These are phyloP conservation scores for Eugnorisma glareosa DNA, from an alignment of 2,888 invertebrate species.

Conservation along the genomic window DNA sequence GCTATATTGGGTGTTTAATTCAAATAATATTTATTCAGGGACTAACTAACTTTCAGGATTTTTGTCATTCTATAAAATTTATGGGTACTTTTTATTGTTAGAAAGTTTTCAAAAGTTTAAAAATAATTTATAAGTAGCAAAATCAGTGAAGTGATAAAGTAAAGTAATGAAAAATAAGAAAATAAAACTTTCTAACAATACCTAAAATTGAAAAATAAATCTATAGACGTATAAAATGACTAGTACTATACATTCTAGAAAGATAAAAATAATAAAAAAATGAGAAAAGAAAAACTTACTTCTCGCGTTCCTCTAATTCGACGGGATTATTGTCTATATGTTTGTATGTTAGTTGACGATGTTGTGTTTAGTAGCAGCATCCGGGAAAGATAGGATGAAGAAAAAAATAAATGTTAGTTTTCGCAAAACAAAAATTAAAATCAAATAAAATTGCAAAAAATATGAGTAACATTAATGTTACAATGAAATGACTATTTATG, in stretches of 20 bases:
- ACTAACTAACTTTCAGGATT: slow-evolving; percentile 27
- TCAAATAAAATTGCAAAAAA: slow-evolving; percentile 36
- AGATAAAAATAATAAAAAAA: slow-evolving; percentile 58
- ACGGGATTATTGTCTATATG: slow-evolving; percentile 94
- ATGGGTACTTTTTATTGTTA: slow-evolving; percentile 45
- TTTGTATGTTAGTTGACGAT: slow-evolving; percentile 82
- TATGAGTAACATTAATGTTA: slow-evolving; percentile 34
- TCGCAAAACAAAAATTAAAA: slow-evolving; percentile 49
- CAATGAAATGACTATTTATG: slow-evolving; percentile 27
- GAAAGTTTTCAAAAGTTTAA: slow-evolving; percentile 57
- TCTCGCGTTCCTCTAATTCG: slow-evolving; percentile 95
- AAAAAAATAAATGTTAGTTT: slow-evolving; percentile 79
- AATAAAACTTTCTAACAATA: slow-evolving; percentile 66
- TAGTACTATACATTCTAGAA: slow-evolving; percentile 64
- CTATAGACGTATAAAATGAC: slow-evolving; percentile 58
- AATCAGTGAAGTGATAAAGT: slow-evolving; percentile 25
- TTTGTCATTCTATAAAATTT: slow-evolving; percentile 4
- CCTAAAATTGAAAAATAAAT: slow-evolving; percentile 45
- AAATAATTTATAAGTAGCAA: slow-evolving; percentile 17
- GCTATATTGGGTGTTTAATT: slow-evolving; percentile 23
- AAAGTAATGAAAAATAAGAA: slow-evolving; percentile 1
- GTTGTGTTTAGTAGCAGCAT: slow-evolving; percentile 88
- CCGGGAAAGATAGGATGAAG: slow-evolving; percentile 78
- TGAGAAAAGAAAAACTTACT: slow-evolving; percentile 92
- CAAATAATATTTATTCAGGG: slow-evolving; percentile 6